Percentiles rank a stretch among this genome's conserved stretches.
Conservation (phyloP, 2,113 vertebrate genomes). For the Nettapus auritus region DNA sequence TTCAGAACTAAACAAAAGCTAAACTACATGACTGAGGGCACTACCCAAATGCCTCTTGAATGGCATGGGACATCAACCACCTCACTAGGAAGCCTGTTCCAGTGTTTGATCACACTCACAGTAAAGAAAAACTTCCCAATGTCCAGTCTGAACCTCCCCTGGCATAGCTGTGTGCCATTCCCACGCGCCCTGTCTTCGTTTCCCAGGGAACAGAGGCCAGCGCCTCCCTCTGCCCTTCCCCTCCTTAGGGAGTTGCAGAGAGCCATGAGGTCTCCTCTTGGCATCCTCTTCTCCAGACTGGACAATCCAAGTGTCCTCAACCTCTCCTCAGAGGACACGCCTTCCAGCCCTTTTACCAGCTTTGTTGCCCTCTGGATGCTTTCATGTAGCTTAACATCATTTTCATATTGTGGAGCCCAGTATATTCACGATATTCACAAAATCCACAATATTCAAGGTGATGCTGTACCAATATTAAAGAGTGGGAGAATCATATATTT, state of each 20-base stretch:
- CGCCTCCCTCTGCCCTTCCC: neutral
- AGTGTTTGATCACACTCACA: neutral
- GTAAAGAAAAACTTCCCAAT: neutral
- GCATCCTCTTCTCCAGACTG: neutral
- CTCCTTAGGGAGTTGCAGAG: neutral
- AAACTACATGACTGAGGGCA: neutral
- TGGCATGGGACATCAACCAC: neutral
- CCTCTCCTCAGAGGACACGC: neutral
- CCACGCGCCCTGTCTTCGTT: neutral
- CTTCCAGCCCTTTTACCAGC: neutral
- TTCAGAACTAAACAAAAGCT: neutral
- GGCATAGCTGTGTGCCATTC: neutral
- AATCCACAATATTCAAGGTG: neutral
- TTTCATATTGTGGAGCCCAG: neutral
- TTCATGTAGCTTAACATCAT: neutral
- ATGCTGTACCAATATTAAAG: neutral
- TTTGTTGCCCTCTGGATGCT: neutral
- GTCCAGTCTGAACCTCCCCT: neutral
- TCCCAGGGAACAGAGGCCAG: neutral
- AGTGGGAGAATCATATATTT: neutral
- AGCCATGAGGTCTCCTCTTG: neutral
- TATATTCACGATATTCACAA: neutral
- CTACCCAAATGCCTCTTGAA: neutral
- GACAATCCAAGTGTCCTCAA: neutral
- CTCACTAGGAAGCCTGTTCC: neutral